These are phyloP conservation scores for Drosophila mimica DNA, from an alignment of 2,888 invertebrate genomes.

Conservation along the genomic window DNA sequence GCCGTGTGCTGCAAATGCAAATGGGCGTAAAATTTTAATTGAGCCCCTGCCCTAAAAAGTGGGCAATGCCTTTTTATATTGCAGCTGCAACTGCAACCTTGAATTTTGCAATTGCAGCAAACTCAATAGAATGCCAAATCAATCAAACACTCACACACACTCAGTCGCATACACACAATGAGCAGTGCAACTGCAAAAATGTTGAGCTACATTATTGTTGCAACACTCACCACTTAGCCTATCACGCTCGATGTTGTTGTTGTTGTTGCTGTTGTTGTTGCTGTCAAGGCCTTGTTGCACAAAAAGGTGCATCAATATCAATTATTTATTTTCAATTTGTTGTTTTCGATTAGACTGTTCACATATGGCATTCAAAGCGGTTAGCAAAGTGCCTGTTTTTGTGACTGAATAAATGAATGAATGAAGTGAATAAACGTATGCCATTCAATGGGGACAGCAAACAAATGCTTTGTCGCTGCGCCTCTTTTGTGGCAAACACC, in stretches of 20 bases:
- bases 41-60: constrained; percentile 69
- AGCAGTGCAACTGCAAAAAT: not conserved
- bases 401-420: constrained; percentile 28
- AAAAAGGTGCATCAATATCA: constrained; percentile 52
- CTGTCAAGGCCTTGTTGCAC: constrained; percentile 2
- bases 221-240: constrained; percentile 15
- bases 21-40: constrained; percentile 81
- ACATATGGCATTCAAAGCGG: constrained; percentile 52
- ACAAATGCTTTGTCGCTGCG: constrained; percentile 3
- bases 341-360: constrained; percentile 70
- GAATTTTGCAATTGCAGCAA: constrained; percentile 47
- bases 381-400: constrained; percentile 26
- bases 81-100: constrained; percentile 47
- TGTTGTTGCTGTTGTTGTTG: constrained; percentile 15
- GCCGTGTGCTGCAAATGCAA: constrained; percentile 64
- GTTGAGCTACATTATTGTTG: constrained; percentile 28
- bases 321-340: constrained; percentile 78
- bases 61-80: constrained; percentile 57
- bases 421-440: constrained; percentile 33
- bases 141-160: constrained; percentile 27
- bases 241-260: constrained; percentile 1
- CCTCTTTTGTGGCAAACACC: constrained; percentile 17
- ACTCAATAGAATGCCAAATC: constrained; percentile 64
- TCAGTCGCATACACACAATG: not conserved
- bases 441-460: constrained; percentile 20